A percentile compares a stretch with the other conserved stretches of the same genome.
Conservation (phyloP, 2,888 invertebrate species). For the Megastigmus dorsalis region DNA sequence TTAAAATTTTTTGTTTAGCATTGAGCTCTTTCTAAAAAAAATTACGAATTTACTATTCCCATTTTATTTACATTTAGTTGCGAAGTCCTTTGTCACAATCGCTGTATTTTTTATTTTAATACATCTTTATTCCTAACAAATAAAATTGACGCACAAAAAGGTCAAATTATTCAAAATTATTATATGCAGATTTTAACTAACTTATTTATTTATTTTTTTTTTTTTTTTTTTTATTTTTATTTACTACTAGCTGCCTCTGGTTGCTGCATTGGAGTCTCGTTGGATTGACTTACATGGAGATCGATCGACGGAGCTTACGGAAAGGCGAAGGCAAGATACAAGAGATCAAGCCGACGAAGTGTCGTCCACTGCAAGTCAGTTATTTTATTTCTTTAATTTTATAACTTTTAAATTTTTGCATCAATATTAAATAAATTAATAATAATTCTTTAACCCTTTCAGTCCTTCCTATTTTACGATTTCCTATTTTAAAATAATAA, state of each 20-base stretch:
- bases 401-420: neutral
- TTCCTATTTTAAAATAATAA: too few relatives aligned
- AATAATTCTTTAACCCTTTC: too few relatives aligned
- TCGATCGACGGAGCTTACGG: conserved; percentile 84
- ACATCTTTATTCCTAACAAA: neutral
- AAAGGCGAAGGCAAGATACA: conserved; percentile 92
- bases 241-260: conserved; percentile 79
- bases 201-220: too few relatives aligned
- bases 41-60: neutral
- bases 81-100: too few relatives aligned
- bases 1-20: conserved; percentile 2
- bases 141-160: neutral
- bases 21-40: conserved; percentile 7
- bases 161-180: neutral
- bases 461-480: too few relatives aligned
- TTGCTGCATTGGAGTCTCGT: conserved; percentile 87
- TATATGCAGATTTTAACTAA: neutral
- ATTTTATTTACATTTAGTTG: conserved; percentile 9
- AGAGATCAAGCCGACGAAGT: conserved; percentile 96
- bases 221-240: neutral
- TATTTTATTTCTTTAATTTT: conserved; percentile 55
- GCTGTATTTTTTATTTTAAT: conserved; percentile 12
- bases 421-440: too few relatives aligned
- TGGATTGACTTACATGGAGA: conserved; percentile 83
- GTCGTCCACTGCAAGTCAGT: conserved; percentile 81